These are phyloP conservation scores for Hephaestus fuliginosus DNA, from an alignment of 2,797 vertebrate species.

Conservation along the genomic window DNA sequence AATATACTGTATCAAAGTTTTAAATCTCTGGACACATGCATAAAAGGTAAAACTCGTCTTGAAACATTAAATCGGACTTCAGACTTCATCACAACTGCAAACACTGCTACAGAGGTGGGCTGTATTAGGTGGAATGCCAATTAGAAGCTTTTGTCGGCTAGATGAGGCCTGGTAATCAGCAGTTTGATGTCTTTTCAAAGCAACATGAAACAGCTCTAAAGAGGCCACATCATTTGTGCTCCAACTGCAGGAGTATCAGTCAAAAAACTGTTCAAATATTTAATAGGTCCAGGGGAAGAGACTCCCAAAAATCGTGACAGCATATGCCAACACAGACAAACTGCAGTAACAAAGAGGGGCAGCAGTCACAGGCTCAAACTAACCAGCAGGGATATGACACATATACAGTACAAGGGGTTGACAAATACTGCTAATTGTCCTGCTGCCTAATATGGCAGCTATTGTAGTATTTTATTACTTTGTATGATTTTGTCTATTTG, in stretches of 20 bases:
- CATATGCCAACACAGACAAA: slow-evolving; percentile 43
- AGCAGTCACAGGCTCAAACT: slow-evolving; percentile 17
- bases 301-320: slow-evolving; percentile 38
- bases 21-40: slow-evolving; percentile 6
- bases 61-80: slow-evolving; percentile 7
- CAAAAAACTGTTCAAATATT: slow-evolving; percentile 56
- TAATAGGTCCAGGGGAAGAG: slow-evolving; percentile 47
- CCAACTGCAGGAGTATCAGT: slow-evolving; percentile 47
- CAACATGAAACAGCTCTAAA: slow-evolving; percentile 53
- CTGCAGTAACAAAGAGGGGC: slow-evolving; percentile 36
- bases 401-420: slow-evolving; percentile 4
- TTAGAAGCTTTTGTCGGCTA: slow-evolving; percentile 50
- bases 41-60: too few relatives aligned
- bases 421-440: slow-evolving; percentile 26
- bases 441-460: not conserved
- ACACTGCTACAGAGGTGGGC: slow-evolving; percentile 39
- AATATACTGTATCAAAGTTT: not conserved
- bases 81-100: slow-evolving; percentile 38
- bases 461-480: not conserved
- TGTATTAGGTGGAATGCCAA: slow-evolving; percentile 46
- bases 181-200: slow-evolving; percentile 57
- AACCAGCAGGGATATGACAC: slow-evolving; percentile 35
- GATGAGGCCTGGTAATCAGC: slow-evolving; percentile 40
- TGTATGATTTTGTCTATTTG: not conserved
- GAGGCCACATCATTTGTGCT: slow-evolving; percentile 46